Conservation (phyloP, 2,113 vertebrate genomes). For the Elaphurus davidianus region DNA sequence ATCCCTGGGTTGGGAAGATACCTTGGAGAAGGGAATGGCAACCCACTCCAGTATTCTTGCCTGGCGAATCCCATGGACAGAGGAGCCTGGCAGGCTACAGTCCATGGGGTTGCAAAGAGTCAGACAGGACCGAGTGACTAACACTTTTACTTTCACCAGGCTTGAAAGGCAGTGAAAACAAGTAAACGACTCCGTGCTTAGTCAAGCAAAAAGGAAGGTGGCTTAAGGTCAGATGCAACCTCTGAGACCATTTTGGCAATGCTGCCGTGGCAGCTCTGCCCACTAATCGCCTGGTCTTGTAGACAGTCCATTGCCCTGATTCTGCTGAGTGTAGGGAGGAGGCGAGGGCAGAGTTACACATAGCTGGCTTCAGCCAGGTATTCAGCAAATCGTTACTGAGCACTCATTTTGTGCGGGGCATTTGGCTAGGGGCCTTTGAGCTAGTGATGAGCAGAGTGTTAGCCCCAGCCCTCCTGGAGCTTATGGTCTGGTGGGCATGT, state of each 20-base stretch:
- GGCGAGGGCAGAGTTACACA: not conserved
- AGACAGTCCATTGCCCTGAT: not conserved
- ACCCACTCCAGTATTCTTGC: not conserved
- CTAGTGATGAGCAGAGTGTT: not conserved
- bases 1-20: not conserved
- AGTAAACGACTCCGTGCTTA: not conserved
- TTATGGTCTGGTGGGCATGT: not conserved
- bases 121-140: not conserved
- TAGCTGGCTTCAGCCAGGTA: not conserved
- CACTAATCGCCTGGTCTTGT: not conserved
- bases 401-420: not conserved
- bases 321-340: not conserved
- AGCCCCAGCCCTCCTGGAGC: not conserved
- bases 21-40: not conserved
- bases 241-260: not conserved
- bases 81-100: not conserved
- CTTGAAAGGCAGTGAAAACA: constrained; percentile 21
- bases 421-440: not conserved
- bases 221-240: not conserved
- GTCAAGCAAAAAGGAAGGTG: constrained; percentile 27
- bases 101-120: not conserved
- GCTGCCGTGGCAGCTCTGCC: not conserved
- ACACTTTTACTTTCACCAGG: not conserved
- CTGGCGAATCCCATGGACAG: not conserved
- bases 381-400: not conserved